Evolutionary conservation across 2,113 vertebrate species (phyloP).

Genomic region (Coregonus clupeaformis): DNA sequence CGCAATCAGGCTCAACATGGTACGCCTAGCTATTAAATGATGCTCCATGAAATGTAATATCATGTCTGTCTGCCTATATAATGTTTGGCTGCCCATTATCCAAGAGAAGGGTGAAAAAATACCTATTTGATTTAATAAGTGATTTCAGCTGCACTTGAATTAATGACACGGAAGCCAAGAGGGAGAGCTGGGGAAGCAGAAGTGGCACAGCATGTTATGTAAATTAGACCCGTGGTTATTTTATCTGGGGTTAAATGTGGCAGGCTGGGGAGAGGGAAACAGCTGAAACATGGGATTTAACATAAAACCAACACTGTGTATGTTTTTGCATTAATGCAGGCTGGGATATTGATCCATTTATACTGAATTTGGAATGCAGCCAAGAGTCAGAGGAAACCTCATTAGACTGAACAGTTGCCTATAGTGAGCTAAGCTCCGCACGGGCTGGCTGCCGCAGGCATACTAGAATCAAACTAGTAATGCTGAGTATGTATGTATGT

Average conservation of each 20-base stretch:
- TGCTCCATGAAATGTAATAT: neutral
- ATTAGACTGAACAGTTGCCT: constrained; percentile 48
- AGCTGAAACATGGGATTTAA: constrained; percentile 47
- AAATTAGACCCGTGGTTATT: constrained; percentile 44
- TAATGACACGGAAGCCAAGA: constrained; percentile 44
- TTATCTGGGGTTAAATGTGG: constrained; percentile 26
- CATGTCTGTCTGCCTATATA: constrained; percentile 8
- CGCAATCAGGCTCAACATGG: neutral
- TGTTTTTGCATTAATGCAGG: constrained; percentile 63
- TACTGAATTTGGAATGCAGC: constrained; percentile 56
- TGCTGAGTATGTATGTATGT: too few species aligned
- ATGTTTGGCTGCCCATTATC: constrained; percentile 47
- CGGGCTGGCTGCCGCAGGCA: too few species aligned
- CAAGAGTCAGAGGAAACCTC: constrained; percentile 51
- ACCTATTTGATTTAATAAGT: constrained; percentile 29
- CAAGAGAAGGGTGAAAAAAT: neutral
- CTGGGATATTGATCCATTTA: constrained; percentile 56
- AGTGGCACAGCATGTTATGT: constrained; percentile 22
- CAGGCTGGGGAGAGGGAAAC: constrained; percentile 24
- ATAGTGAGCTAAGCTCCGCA: neutral
- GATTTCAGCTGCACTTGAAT: constrained; percentile 45
- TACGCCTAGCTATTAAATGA: neutral
- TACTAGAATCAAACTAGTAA: too few species aligned
- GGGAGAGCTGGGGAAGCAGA: constrained; percentile 21
- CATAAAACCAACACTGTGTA: constrained; percentile 48